Base-by-base conservation (phyloP, 2,113 vertebrate genomes). In the Sinocyclocheilus grahami region DNA sequence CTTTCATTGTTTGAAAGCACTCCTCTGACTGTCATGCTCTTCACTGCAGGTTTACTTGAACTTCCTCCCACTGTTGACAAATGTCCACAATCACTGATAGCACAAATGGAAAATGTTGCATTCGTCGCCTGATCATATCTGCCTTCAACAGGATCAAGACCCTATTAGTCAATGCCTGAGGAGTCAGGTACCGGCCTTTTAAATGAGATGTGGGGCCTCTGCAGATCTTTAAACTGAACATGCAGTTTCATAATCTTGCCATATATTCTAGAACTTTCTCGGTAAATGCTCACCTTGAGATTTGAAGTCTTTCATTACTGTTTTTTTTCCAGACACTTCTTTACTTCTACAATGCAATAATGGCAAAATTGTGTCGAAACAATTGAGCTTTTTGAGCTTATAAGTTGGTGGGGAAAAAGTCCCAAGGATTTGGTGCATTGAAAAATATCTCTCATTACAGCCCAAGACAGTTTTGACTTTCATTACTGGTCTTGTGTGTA, bases 61-160 rank as follows among this genome's bases (percentile, higher is more conserved):
- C 91, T 90, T 91, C 90, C 92, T 89, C 88, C 83, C 62, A 88
- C 65, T 93, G 92, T 93, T 95, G 93, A 94, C 93, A 93, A 92
- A 90, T 93, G 91, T 90, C 91, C 89, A 91, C 89, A 87, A 89
- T 92, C 91, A 93, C 92, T 90, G 93, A 94, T 93, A 92, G 92
- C 88, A 91, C 89, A 91, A 93, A 94, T 93, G 88, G 92, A 93
- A 94, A 94, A 94, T 91, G 89, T 89, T 91, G 93, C 88, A 84
- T 88, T 92, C 90, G 91, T 91, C 91, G 88, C 87, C 91, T 91
- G 93, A 94, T 93, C 89, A 87, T 92, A 93, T 94, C 92, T 90
- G 11, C 63, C 48, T 48, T 67, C 75, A 78, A 80, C 51, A 82
- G 30, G 78, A 63, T 83, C 88, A 74, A 53, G 71, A 83, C 67